These are phyloP conservation scores for Aleadryas rufinucha DNA, from an alignment of 2,113 vertebrate species.

Conservation along the genomic window DNA sequence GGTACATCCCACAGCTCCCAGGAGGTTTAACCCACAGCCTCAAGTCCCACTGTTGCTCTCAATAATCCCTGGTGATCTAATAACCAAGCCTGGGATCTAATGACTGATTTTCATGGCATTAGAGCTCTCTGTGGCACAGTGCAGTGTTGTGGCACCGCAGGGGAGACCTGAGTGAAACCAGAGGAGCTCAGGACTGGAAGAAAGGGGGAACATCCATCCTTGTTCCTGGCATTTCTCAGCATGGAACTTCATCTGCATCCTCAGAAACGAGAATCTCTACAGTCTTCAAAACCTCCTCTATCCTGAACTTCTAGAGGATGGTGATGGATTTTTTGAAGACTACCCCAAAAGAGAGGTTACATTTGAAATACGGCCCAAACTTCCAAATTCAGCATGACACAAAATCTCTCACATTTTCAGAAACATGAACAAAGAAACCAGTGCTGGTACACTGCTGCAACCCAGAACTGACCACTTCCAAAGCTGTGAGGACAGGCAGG, in stretches of 20 bases:
- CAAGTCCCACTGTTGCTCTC: not conserved
- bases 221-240: not conserved
- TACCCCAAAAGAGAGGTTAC: not conserved
- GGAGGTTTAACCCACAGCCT: not conserved
- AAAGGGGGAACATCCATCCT: not conserved
- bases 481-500: not conserved
- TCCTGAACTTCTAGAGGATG: not conserved
- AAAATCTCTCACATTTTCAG: not conserved
- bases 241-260: not conserved
- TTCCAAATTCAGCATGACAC: not conserved
- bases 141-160: not conserved
- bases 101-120: not conserved
- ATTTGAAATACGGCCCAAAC: not conserved
- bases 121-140: not conserved
- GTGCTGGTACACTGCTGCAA: not conserved
- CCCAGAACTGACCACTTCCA: not conserved
- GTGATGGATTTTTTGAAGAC: not conserved
- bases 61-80: not conserved
- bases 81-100: not conserved
- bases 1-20: not conserved
- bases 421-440: not conserved
- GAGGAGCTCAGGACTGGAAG: not conserved
- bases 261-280: not conserved
- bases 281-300: not conserved
- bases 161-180: too few relatives aligned